These are phyloP conservation scores for Polypedilum vanderplanki DNA, from an alignment of 1,140 invertebrate genomes.

Conservation along the genomic window DNA sequence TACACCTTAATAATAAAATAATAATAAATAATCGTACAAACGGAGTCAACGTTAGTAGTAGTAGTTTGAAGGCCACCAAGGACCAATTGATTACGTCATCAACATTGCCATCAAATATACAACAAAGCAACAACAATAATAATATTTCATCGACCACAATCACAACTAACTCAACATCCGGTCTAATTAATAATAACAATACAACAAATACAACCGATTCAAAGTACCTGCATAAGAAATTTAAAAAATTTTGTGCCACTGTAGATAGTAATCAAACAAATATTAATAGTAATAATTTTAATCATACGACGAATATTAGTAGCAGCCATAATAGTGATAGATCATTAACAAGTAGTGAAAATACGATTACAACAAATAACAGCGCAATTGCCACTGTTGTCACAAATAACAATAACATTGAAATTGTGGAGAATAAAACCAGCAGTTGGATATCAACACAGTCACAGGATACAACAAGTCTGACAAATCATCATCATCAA, in stretches of 20 bases:
- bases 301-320: constrained; percentile 46
- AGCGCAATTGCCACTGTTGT: constrained; percentile 29
- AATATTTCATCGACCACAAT: constrained; percentile 6
- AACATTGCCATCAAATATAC: not conserved
- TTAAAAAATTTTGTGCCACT: constrained; percentile 72
- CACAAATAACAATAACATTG: constrained; percentile 31
- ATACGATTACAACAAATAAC: constrained; percentile 34
- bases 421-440: constrained; percentile 31
- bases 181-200: constrained; percentile 38
- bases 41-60: not conserved
- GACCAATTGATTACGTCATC: constrained; percentile 1
- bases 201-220: constrained; percentile 61
- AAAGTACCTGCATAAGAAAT: constrained; percentile 84
- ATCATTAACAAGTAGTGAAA: constrained; percentile 48
- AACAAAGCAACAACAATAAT: too few relatives aligned
- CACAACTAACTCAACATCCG: not conserved
- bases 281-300: constrained; percentile 39
- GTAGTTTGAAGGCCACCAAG: not conserved
- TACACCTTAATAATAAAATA: not conserved
- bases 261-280: constrained; percentile 34
- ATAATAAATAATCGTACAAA: constrained; percentile 2
- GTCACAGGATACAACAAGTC: constrained; percentile 32
- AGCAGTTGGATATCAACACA: constrained; percentile 27
- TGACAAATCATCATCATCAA: constrained; percentile 33
- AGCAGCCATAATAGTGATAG: constrained; percentile 46